Conservation (phyloP, 1,140 invertebrate species). For the Solenopsis fugax region DNA sequence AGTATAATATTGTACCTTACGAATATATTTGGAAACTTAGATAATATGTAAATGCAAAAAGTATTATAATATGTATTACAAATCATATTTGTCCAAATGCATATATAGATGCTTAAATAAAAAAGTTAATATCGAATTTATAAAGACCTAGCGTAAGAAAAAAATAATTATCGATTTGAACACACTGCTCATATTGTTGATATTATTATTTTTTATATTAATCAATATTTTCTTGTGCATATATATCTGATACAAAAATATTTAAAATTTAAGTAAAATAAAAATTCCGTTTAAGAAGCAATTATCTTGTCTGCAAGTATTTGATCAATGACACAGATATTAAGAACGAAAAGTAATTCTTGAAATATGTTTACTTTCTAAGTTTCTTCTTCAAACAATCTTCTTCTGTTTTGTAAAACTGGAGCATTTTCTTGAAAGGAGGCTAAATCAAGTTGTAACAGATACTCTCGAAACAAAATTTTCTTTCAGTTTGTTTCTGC, state of each 20-base stretch:
- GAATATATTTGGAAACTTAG: background rate
- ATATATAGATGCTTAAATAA: background rate
- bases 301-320: background rate
- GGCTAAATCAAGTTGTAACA: background rate
- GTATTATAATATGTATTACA: background rate
- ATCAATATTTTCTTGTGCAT: background rate
- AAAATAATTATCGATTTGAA: conserved; percentile 14
- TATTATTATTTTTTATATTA: background rate
- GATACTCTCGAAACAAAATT: conserved; percentile 8
- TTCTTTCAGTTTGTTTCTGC: background rate
- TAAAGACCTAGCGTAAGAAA: background rate
- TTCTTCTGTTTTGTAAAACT: background rate
- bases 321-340: background rate
- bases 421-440: background rate
- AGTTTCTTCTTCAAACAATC: conserved; percentile 2
- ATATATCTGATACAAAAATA: background rate
- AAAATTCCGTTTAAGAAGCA: background rate
- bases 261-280: background rate
- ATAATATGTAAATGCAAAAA: background rate
- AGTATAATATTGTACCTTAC: background rate
- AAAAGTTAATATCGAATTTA: background rate
- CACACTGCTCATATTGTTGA: background rate
- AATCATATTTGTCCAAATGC: background rate
- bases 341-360: conserved; percentile 1
- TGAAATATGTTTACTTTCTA: conserved; percentile 2